Evolutionary conservation across 2,888 invertebrate species (phyloP).

Genomic region (Agonopterix subpropinquella): DNA sequence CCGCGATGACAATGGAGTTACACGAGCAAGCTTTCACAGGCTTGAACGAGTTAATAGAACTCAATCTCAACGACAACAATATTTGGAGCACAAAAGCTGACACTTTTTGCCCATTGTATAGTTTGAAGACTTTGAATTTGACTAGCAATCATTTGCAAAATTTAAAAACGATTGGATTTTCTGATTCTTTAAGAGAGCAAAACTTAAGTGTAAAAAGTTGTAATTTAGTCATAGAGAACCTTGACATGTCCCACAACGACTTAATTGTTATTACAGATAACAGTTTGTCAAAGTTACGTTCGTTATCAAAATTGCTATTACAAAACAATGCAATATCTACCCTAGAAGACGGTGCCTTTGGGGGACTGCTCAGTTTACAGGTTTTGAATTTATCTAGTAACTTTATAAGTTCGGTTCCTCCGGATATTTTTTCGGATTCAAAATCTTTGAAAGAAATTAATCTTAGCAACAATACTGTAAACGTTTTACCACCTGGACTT

Average conservation of each 20-base stretch:
- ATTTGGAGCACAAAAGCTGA: slow-evolving; percentile 84
- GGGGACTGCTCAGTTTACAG: slow-evolving; percentile 79
- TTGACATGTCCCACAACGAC: slow-evolving; percentile 85
- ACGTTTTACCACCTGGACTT: slow-evolving; percentile 83
- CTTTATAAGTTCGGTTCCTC: slow-evolving; percentile 82
- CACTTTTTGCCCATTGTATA: slow-evolving; percentile 82
- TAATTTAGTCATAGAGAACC: slow-evolving; percentile 79
- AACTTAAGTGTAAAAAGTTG: slow-evolving; percentile 78
- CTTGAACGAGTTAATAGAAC: slow-evolving; percentile 78
- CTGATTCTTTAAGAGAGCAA: slow-evolving; percentile 78
- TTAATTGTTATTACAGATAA: slow-evolving; percentile 81
- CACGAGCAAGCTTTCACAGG: slow-evolving; percentile 82
- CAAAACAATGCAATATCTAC: slow-evolving; percentile 86
- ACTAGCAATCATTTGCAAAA: slow-evolving; percentile 88
- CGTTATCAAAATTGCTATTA: slow-evolving; percentile 80
- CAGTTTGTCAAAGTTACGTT: slow-evolving; percentile 80
- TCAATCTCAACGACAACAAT: slow-evolving; percentile 85
- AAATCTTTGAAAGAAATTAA: slow-evolving; percentile 81
- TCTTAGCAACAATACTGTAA: slow-evolving; percentile 85
- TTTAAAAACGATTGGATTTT: slow-evolving; percentile 82
- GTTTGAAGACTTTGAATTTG: slow-evolving; percentile 82
- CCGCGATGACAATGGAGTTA: slow-evolving; percentile 84
- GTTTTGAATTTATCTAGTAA: slow-evolving; percentile 88
- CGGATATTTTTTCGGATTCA: slow-evolving; percentile 82
- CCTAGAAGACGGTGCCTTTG: slow-evolving; percentile 83